phyloP scores from a whole-genome alignment of 2,113 vertebrate species.

The Circaetus cinerascens region DNA sequence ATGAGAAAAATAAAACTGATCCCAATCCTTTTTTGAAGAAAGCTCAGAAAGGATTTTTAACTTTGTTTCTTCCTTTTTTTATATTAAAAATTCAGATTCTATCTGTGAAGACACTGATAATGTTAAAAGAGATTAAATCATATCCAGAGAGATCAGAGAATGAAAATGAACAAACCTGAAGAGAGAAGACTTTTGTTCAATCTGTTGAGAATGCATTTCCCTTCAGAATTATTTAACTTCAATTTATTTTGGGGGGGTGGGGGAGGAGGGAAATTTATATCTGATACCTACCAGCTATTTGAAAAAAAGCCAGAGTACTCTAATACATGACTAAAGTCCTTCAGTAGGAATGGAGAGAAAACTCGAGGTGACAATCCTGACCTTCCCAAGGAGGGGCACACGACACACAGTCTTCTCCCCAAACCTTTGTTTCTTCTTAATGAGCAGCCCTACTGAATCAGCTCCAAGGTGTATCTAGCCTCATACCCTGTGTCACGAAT shows the following conservation, averaged over 20 bases:
- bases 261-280: not conserved
- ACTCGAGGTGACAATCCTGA: not conserved
- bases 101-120: not conserved
- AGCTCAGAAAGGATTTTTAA: not conserved
- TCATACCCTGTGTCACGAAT: not conserved
- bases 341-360: not conserved
- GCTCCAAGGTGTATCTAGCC: not conserved
- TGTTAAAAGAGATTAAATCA: not conserved
- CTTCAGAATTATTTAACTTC: not conserved
- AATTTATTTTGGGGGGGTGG: fast-evolving
- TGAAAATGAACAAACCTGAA: not conserved
- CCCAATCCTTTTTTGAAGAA: not conserved
- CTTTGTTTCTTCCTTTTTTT: not conserved
- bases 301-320: not conserved
- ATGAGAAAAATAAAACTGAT: not conserved
- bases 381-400: not conserved
- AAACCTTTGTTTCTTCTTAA: not conserved
- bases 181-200: not conserved
- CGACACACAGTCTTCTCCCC: not conserved
- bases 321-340: not conserved
- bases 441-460: not conserved
- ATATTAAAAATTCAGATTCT: not conserved
- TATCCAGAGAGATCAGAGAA: not conserved
- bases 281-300: not conserved
- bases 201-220: not conserved